Evolutionary conservation across 2,888 invertebrate genomes (phyloP).

Genomic region (Ichneumoninae sp.): DNA sequence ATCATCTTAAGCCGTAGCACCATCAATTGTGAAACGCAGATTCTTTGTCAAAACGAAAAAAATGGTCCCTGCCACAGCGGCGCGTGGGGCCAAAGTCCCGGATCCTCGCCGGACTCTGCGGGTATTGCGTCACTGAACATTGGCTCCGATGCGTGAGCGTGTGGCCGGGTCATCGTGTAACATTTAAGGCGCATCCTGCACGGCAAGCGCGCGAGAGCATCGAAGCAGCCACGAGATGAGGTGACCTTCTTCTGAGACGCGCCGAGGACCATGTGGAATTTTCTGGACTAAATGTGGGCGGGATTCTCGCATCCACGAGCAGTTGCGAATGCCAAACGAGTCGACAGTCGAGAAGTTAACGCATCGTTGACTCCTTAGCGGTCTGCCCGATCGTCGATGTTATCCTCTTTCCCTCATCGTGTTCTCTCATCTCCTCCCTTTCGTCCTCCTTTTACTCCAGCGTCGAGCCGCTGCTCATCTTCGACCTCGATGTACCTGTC

Average conservation of each 20-base stretch:
- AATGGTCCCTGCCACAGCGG: constrained; percentile 18
- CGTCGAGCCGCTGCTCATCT: constrained; percentile 50
- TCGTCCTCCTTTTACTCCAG: constrained; percentile 44
- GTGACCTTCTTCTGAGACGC: constrained; percentile 42
- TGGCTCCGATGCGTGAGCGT: constrained; percentile 57
- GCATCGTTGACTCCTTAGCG: constrained; percentile 58
- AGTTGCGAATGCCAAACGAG: constrained; percentile 56
- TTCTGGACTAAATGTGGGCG: constrained; percentile 65
- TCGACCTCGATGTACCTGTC: constrained; percentile 64
- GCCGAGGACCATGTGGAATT: constrained; percentile 56
- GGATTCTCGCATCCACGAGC: constrained; percentile 18
- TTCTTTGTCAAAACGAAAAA: not conserved
- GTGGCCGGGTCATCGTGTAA: constrained; percentile 59
- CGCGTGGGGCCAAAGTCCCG: constrained; percentile 50
- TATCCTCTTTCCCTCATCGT: constrained; percentile 46
- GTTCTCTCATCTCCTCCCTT: constrained; percentile 28
- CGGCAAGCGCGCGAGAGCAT: constrained; percentile 17
- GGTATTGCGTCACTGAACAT: constrained; percentile 59
- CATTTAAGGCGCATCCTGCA: constrained; percentile 62
- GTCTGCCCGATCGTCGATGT: constrained; percentile 28
- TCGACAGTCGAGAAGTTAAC: constrained; percentile 55
- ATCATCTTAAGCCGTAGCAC: not conserved
- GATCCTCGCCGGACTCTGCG: constrained; percentile 52
- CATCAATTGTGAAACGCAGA: not conserved
- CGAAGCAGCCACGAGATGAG: constrained; percentile 44